A percentile compares a stretch with the other conserved stretches of the same genome.
phyloP scores from a whole-genome alignment of 2,113 vertebrate species.

The Dicentrarchus labrax region DNA sequence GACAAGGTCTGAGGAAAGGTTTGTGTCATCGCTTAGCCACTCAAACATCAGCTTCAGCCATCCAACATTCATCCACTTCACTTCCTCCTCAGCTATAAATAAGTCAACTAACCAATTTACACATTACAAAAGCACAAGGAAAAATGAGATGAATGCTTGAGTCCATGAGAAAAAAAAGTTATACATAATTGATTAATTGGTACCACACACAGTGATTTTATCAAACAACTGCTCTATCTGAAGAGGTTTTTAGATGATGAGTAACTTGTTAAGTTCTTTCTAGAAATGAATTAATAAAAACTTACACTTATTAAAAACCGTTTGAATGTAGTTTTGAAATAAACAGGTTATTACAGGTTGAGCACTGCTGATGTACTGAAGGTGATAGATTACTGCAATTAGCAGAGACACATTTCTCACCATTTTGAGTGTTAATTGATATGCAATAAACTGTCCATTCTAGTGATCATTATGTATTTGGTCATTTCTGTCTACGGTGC shows the following conservation, averaged over 20 bases:
- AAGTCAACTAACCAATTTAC: slow-evolving; percentile 41
- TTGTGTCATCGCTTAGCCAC: slow-evolving; percentile 10
- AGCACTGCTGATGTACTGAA: background rate
- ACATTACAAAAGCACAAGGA: slow-evolving; percentile 12
- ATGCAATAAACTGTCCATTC: background rate
- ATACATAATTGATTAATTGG: background rate
- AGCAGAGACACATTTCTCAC: too few species aligned
- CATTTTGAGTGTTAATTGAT: background rate
- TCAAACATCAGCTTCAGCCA: slow-evolving; percentile 7
- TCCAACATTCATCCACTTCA: slow-evolving; percentile 2
- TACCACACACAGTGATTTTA: background rate
- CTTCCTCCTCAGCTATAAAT: slow-evolving; percentile 18
- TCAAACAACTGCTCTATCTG: background rate
- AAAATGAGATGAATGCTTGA: background rate
- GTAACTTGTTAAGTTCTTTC: background rate
- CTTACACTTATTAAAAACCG: background rate
- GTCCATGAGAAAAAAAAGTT: too few species aligned
- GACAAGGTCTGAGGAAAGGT: background rate
- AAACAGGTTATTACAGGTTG: background rate
- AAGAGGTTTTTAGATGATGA: background rate
- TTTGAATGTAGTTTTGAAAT: background rate
- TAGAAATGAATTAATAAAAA: background rate
- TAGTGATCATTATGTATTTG: background rate
- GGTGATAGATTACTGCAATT: background rate
- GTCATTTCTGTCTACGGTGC: background rate